Base-by-base conservation (phyloP, 2,113 vertebrate species). In the Phalacrocorax aristotelis region DNA sequence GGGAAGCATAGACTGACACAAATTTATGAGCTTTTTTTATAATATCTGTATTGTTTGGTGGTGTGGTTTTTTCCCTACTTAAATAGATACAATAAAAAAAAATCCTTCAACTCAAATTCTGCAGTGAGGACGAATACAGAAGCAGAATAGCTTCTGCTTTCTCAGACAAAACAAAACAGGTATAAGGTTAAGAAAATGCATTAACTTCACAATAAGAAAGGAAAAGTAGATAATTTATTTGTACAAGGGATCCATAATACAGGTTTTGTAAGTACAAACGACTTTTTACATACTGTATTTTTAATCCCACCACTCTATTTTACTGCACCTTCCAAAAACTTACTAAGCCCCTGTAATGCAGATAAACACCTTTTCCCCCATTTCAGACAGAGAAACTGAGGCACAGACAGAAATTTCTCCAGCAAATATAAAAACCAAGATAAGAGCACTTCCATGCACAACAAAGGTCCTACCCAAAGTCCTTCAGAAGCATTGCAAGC, bases 131-230 rank as follows among this genome's bases (percentile, higher is more conserved):
- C 91, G 52, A 87, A 91, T 32, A 89, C 6, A 93, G 90, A 78
- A 71, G 49, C 11, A 81, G 70, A 96, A 93, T 46, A 90, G 30
- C 15, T 94, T 95, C 52, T 87, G 44, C 91, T 52, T 87, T 87
- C 70, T 95, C 66, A 66, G 65, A 79, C 54, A 92, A 93, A 95
- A 83, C 25, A 92, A 77, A 83, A 87, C 61, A 92, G 18, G 65
- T 54, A 46, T 51, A 94, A 89, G 61, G 84, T 94, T 86, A 96
- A 76, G 44, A 71, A 97, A 95, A 91, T 89, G 52, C 66, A 91
- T 96, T 95, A 89, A 76, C 58, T 92, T 87, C 26, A 93, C 90
- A 91, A 92, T 82, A 44, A 75, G 22, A 68, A 89, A 89, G 36
- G 81, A 48, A 95, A 87, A 91, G 61, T 19, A 89, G 64, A 72